Evolutionary conservation across 2,888 invertebrate species (phyloP).

Genomic region (Digitonthophagus gazella): DNA sequence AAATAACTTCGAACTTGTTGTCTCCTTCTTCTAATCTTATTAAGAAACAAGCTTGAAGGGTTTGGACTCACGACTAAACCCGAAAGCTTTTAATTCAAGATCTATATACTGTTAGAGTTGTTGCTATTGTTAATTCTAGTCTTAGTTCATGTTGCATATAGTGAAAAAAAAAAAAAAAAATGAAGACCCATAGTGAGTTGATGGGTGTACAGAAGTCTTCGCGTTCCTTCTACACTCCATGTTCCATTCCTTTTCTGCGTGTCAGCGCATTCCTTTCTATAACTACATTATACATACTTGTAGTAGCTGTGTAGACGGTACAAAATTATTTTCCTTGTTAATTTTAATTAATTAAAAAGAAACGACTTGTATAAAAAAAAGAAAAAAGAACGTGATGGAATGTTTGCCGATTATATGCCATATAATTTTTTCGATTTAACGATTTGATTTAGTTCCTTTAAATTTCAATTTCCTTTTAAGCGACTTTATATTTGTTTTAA

Average conservation of each 20-base stretch:
- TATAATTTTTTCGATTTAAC: not conserved
- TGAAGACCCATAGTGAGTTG: constrained; percentile 41
- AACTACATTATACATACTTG: not conserved
- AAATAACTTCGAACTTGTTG: too few species aligned
- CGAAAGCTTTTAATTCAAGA: not conserved
- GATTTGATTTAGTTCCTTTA: too few species aligned
- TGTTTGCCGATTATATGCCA: not conserved
- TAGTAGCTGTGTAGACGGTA: not conserved
- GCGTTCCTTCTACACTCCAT: constrained; percentile 49
- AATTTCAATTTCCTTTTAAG: too few species aligned
- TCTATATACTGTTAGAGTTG: constrained; percentile 10
- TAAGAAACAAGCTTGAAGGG: not conserved
- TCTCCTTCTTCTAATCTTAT: too few species aligned
- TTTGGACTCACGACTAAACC: too few species aligned
- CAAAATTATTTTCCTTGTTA: not conserved
- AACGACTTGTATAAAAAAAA: not conserved
- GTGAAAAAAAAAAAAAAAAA: not conserved
- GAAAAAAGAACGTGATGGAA: not conserved
- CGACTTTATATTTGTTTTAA: too few species aligned
- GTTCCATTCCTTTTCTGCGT: constrained; percentile 46
- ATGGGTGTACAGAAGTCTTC: constrained; percentile 50
- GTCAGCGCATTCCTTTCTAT: constrained; percentile 35
- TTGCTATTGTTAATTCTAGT: too few species aligned
- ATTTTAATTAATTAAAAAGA: too few species aligned
- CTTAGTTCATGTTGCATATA: too few species aligned